Conservation (phyloP, 2,113 vertebrate species). For the Ploceus nigricollis region DNA sequence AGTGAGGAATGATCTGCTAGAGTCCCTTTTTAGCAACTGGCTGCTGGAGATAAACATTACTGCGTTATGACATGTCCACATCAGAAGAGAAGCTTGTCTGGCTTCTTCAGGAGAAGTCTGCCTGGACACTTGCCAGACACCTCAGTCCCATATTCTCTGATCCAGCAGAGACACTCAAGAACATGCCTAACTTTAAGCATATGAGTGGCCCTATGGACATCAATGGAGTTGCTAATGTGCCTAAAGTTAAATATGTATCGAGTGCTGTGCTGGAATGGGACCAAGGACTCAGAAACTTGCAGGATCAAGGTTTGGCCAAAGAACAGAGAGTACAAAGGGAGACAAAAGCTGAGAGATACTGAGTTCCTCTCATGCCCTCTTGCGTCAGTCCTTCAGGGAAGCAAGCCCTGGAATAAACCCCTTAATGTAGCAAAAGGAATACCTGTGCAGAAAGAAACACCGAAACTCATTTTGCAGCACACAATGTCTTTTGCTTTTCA, state of each 20-base stretch:
- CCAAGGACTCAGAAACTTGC: slow-evolving; percentile 24
- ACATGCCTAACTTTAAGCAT: not conserved
- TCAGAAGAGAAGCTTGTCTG: not conserved
- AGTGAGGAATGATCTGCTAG: not conserved
- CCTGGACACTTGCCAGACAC: not conserved
- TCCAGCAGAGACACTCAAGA: not conserved
- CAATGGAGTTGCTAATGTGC: not conserved
- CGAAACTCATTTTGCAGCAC: not conserved
- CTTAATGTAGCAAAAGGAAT: not conserved
- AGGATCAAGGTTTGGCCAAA: slow-evolving; percentile 51
- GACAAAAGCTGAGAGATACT: not conserved
- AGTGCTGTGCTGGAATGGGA: slow-evolving; percentile 7
- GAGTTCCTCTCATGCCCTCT: slow-evolving; percentile 1
- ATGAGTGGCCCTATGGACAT: not conserved
- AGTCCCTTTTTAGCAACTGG: not conserved
- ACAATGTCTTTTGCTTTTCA: not conserved
- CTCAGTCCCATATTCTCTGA: not conserved
- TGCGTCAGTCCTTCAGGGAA: not conserved
- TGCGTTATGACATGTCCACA: not conserved
- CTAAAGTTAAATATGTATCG: not conserved
- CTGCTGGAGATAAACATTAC: not conserved
- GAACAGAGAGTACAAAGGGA: slow-evolving; percentile 24
- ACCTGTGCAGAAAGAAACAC: not conserved
- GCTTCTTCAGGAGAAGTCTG: not conserved
- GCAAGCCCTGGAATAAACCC: not conserved